phyloP scores from a whole-genome alignment of 2,113 vertebrate genomes.

The Nothobranchius furzeri region DNA sequence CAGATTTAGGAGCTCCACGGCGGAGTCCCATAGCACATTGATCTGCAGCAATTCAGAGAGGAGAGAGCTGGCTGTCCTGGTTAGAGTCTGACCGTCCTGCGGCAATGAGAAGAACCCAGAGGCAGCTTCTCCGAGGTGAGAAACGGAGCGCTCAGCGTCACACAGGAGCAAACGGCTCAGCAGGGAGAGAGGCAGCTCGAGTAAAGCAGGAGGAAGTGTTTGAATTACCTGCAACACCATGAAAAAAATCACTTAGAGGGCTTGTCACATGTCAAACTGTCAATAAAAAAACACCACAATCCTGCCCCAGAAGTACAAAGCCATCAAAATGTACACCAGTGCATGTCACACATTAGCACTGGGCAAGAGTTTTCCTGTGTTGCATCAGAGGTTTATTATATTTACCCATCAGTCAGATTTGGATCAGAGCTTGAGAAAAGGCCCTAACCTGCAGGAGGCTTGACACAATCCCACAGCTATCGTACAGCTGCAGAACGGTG shows the following conservation, averaged over 20 bases:
- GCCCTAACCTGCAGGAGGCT: constrained; percentile 75
- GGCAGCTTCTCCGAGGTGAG: constrained; percentile 72
- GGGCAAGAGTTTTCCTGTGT: constrained; percentile 47
- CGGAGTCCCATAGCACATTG: constrained; percentile 65
- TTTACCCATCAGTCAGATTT: constrained; percentile 26
- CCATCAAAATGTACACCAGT: constrained; percentile 33
- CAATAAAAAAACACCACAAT: constrained; percentile 40
- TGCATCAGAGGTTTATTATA: constrained; percentile 55
- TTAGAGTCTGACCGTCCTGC: not conserved
- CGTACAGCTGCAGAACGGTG: constrained; percentile 67
- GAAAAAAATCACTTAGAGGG: constrained; percentile 42
- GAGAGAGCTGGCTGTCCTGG: constrained; percentile 68
- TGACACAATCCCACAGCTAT: constrained; percentile 65
- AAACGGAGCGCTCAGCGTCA: constrained; percentile 70
- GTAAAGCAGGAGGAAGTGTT: constrained; percentile 64
- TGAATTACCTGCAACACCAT: constrained; percentile 81
- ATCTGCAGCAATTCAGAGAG: constrained; percentile 73
- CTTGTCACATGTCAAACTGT: constrained; percentile 53
- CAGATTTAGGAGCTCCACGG: constrained; percentile 83
- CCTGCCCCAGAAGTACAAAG: constrained; percentile 31
- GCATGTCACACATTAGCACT: constrained; percentile 20
- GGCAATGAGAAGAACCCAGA: constrained; percentile 66
- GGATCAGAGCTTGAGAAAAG: constrained; percentile 15
- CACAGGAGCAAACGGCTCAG: constrained; percentile 84
- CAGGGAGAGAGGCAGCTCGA: constrained; percentile 86